Base-by-base conservation (phyloP, 2,888 invertebrate genomes). In the Boloria selene region DNA sequence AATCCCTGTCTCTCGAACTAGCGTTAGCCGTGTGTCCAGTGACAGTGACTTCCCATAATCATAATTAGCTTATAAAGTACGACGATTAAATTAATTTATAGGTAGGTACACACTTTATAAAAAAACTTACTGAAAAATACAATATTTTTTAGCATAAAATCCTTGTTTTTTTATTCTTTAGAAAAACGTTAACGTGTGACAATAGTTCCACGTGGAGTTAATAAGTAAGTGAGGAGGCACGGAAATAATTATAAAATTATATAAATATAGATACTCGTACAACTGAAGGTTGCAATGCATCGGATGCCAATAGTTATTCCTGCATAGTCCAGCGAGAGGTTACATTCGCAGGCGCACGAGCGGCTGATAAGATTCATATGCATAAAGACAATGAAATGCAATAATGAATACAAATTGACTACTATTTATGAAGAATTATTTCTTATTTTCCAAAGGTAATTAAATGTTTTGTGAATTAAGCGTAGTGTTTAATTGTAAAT, bases 161-260 rank as follows among this genome's bases (percentile, higher is more conserved):
- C 13, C 7, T 22, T 51, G 13, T 50, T 50, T 17, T 17, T 17
- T 14, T 10, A 38, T 5, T 42, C 18, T 55, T 55, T 4, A 18
- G 26, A 50, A 62, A 63, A 55, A 42, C 51, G 45, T 45, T 22
- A 16, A 50, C 50, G 62, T 18, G 50, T 51, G 54, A 65, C 49
- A 65, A 55, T 63, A 61, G 18, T 69, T 56, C 64, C 64, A 72
- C 70, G 72, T 72, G 70, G 64, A 44, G 55, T 45, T 64, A 59
- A 56, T 54, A 65, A 69, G 70, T 59, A 70, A 70, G 65, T 72
- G 66, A 70, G 71, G 75, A 73, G 70, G 68, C 77, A 72, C 83
- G 86, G 84, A 84, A 84, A 79, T 78, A 73, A 77, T 74, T 78
- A 77, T 77, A 81, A 80, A 16, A 59, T 82, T 81, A 80, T 64